Base-by-base conservation (phyloP, 2,113 vertebrate species). In the Gasterosteus nipponicus region DNA sequence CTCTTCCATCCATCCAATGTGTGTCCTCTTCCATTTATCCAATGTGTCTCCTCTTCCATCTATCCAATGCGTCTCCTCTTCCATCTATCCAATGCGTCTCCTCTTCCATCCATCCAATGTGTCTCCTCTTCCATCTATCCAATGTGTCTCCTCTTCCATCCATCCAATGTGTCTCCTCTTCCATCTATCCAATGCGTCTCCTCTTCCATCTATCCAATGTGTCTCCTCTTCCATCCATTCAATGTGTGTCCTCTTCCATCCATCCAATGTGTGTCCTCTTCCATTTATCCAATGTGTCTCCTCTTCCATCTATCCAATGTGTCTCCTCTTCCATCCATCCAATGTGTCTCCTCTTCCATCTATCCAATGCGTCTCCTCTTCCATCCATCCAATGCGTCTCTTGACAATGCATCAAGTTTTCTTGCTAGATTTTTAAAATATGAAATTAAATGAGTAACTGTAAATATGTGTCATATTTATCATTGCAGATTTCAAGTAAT, bases 401-500 rank as follows among this genome's bases (percentile, higher is more conserved):
- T 26, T 26, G 22, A 26, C 22, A 26, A 26, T 26, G 22, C 22
- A 75, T 66, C 58, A 61, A 1, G 49, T 61, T 63, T 60, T 71
- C 16, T 61, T 71, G 4, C 5, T 74, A 19, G 69, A 44, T 61
- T 57, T 78, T 65, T 61, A 11, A 56, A 39, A 63, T 51, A 46
- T 59, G 35, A 11, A 4, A 59, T 64, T 2, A n/a, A 53, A 66
- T 41, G 0, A 18, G 10, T 4, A 10, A 49, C 39, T 35, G 1
- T 8, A 51, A 63, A 38, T 31, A 33, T 42, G 5, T 70, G 22
- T 26, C 10, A 16, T 9, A 51, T 41, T 29, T 47, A 19, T 19
- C 10, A 10, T 19, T 44, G 26, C 46, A 39, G 31, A 63, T 64
- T 47, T 19, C 12, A 57, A 31, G 11, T 38, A 3, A n/a, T 49